Percentiles rank a stretch among this genome's conserved stretches.
Evolutionary conservation across 2,797 vertebrate species (phyloP).

Genomic region (Hoplostethus mediterraneus): DNA sequence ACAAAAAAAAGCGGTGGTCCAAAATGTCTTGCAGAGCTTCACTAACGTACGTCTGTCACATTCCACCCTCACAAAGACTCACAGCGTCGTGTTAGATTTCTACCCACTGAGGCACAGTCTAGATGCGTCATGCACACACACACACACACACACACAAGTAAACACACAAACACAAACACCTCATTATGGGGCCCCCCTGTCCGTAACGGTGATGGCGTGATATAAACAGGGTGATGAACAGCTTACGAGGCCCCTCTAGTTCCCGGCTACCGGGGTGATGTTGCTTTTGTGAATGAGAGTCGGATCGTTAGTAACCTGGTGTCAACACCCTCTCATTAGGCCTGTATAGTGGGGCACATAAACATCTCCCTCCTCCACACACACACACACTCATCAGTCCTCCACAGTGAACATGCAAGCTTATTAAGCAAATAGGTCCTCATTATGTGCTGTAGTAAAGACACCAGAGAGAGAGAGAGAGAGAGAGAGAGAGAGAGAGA

Average conservation of each 20-base stretch:
- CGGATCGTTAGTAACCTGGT: constrained; percentile 73
- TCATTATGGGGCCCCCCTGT: constrained; percentile 30
- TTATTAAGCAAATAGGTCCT: constrained; percentile 64
- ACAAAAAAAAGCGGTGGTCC: background rate
- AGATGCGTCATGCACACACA: background rate
- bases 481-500: constrained; percentile 18
- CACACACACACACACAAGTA: constrained; percentile 29
- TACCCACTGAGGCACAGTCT: constrained; percentile 18
- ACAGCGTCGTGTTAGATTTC: constrained; percentile 58
- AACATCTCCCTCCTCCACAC: constrained; percentile 48
- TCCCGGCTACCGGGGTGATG: constrained; percentile 55
- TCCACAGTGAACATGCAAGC: constrained; percentile 50
- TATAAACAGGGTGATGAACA: constrained; percentile 39
- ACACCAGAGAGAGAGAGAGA: constrained; percentile 3
- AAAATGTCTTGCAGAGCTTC: constrained; percentile 25
- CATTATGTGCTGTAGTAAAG: constrained; percentile 57
- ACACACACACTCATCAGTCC: constrained; percentile 29
- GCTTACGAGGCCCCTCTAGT: constrained; percentile 41
- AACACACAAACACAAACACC: constrained; percentile 27
- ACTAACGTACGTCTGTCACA: constrained; percentile 66
- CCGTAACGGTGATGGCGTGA: constrained; percentile 45
- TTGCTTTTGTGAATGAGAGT: constrained; percentile 63
- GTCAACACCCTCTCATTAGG: constrained; percentile 78
- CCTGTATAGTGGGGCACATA: constrained; percentile 53
- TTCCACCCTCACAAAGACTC: constrained; percentile 69